Percentiles rank a stretch among this genome's conserved stretches.
Conservation (phyloP, 2,797 vertebrate genomes). For the Phoxinus dragarum region DNA sequence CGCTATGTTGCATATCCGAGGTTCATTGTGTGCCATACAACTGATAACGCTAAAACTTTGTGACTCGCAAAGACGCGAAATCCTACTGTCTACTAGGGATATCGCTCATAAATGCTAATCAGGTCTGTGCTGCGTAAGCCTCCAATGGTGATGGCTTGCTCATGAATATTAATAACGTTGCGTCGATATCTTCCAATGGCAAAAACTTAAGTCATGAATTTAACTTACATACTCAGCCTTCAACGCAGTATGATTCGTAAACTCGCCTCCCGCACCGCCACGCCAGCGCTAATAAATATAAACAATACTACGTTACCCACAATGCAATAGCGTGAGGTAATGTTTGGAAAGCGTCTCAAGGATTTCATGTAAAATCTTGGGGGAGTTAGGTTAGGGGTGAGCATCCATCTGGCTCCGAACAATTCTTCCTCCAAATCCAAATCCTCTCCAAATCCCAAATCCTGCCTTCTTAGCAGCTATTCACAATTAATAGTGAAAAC, state of each 20-base stretch:
- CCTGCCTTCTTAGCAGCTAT: not conserved
- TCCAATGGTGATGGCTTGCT: not conserved
- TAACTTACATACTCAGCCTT: not conserved
- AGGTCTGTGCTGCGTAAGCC: fast-evolving
- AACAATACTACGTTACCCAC: conserved; percentile 24
- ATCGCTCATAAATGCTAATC: conserved; percentile 5
- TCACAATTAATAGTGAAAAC: not conserved
- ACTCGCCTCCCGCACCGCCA: conserved; percentile 5
- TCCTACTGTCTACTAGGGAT: not conserved
- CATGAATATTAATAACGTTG: not conserved
- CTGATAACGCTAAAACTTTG: not conserved
- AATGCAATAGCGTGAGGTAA: conserved; percentile 8
- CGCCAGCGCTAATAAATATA: conserved; percentile 15
- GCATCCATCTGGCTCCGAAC: not conserved
- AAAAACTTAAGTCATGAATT: not conserved
- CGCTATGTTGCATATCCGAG: not conserved
- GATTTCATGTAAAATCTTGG: not conserved
- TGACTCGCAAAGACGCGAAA: not conserved
- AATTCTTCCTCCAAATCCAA: conserved; percentile 2
- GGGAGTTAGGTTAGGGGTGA: not conserved
- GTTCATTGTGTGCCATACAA: not conserved
- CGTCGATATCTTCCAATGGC: not conserved
- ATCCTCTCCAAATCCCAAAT: conserved; percentile 18
- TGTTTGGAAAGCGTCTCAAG: not conserved
- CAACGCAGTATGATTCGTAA: not conserved